Percentiles rank a stretch among this genome's conserved stretches.
Conservation (phyloP, 2,888 invertebrate species). For the Leucoma salicis region DNA sequence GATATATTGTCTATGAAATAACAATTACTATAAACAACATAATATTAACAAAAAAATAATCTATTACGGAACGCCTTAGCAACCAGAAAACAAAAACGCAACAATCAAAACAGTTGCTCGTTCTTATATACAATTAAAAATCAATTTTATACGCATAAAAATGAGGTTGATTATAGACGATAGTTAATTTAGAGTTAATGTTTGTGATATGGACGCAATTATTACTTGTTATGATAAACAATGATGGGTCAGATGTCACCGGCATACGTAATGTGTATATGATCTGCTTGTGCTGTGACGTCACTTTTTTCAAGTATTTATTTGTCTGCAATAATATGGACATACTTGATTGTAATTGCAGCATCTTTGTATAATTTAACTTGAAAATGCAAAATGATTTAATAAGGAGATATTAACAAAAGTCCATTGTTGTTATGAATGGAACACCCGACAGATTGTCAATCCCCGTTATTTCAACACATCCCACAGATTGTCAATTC, state of each 20-base stretch:
- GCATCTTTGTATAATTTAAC: too few species aligned
- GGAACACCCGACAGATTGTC: too few species aligned
- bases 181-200: constrained; percentile 39
- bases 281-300: constrained; percentile 30
- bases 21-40: neutral
- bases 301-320: too few species aligned
- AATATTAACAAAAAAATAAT: neutral
- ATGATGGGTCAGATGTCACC: constrained; percentile 47
- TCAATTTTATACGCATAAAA: constrained; percentile 27
- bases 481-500: too few species aligned
- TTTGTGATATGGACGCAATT: constrained; percentile 44
- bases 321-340: too few species aligned
- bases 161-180: constrained; percentile 30
- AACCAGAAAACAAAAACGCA: constrained; percentile 37
- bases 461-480: too few species aligned
- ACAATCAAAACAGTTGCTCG: constrained; percentile 34
- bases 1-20: too few species aligned
- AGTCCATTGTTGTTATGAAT: too few species aligned
- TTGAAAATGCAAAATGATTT: too few species aligned
- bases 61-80: constrained; percentile 19
- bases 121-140: constrained; percentile 21
- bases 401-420: too few species aligned
- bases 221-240: constrained; percentile 39
- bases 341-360: too few species aligned
- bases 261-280: constrained; percentile 43